These are phyloP conservation scores for Bufotes viridis DNA, from an alignment of 2,797 vertebrate species.

Conservation along the genomic window DNA sequence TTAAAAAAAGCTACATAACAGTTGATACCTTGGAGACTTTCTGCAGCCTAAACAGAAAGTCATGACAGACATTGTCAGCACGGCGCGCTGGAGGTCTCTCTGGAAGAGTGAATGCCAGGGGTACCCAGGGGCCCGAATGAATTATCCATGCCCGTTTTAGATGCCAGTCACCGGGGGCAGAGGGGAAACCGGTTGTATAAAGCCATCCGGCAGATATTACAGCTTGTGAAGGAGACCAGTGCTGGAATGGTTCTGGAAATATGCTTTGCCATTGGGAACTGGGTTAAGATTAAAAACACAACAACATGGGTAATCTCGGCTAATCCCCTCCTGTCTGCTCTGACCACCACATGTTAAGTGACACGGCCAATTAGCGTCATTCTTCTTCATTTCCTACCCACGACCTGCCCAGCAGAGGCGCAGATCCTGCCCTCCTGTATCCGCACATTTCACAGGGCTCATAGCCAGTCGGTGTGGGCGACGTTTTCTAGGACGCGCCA, in stretches of 20 bases:
- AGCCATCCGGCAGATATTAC: neutral
- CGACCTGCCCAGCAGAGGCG: neutral
- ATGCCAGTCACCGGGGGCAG: neutral
- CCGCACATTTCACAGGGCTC: too few species aligned
- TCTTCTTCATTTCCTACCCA: neutral
- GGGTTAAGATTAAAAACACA: slow-evolving; percentile 73
- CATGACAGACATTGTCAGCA: slow-evolving; percentile 78
- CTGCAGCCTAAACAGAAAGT: slow-evolving; percentile 77
- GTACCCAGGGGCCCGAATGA: neutral
- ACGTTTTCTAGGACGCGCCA: neutral
- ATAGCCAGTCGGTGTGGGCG: too few species aligned
- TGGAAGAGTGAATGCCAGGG: neutral
- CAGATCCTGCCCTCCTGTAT: neutral
- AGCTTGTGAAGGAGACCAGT: slow-evolving; percentile 46
- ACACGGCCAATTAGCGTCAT: slow-evolving; percentile 80
- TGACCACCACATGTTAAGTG: slow-evolving; percentile 79
- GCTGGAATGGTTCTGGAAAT: slow-evolving; percentile 66
- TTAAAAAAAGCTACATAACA: neutral
- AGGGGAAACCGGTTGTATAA: neutral
- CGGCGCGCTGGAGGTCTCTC: neutral
- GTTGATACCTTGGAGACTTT: slow-evolving; percentile 80
- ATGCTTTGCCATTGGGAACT: slow-evolving; percentile 71
- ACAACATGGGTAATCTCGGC: slow-evolving; percentile 72
- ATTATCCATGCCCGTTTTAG: slow-evolving; percentile 36
- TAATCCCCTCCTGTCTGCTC: slow-evolving; percentile 82